Percentiles rank a stretch among this genome's conserved stretches.
These are phyloP conservation scores for Quadriops clusia DNA, from an alignment of 2,888 invertebrate species.

Conservation along the genomic window DNA sequence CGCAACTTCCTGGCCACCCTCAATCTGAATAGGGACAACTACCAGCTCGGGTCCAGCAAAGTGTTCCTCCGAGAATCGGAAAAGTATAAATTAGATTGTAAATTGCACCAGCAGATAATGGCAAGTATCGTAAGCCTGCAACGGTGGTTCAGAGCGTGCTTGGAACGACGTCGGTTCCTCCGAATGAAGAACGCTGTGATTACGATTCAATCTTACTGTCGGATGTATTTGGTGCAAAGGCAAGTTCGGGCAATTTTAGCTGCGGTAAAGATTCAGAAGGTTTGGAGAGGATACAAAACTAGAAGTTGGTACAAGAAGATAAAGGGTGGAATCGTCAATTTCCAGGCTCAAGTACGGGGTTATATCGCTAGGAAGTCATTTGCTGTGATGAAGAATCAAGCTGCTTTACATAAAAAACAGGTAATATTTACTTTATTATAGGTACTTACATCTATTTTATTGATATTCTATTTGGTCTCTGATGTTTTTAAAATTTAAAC, in stretches of 20 bases:
- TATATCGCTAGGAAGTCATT: constrained; percentile 47
- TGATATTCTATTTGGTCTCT: background rate
- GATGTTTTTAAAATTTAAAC: too few species aligned
- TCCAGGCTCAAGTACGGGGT: constrained; percentile 67
- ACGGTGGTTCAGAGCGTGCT: constrained; percentile 75
- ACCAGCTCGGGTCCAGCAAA: constrained; percentile 79
- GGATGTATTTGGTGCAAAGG: constrained; percentile 53
- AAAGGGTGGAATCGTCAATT: constrained; percentile 43
- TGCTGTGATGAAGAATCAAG: constrained; percentile 32
- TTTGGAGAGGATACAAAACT: constrained; percentile 60
- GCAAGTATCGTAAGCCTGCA: constrained; percentile 85
- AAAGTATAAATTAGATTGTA: constrained; percentile 82
- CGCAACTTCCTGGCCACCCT: constrained; percentile 70
- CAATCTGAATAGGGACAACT: constrained; percentile 79
- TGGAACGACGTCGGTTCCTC: constrained; percentile 68
- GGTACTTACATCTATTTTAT: background rate
- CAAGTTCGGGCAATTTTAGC: constrained; percentile 41
- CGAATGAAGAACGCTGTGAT: constrained; percentile 61
- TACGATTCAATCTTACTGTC: constrained; percentile 62
- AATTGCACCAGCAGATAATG: constrained; percentile 88
- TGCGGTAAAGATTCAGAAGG: constrained; percentile 61
- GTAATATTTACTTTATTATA: constrained; percentile 8
- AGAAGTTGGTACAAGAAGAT: constrained; percentile 57
- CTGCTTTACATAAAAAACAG: constrained; percentile 11
- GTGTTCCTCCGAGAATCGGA: constrained; percentile 91